These are phyloP conservation scores for Sympetrum striolatum DNA, from an alignment of 2,888 invertebrate genomes.

Conservation along the genomic window DNA sequence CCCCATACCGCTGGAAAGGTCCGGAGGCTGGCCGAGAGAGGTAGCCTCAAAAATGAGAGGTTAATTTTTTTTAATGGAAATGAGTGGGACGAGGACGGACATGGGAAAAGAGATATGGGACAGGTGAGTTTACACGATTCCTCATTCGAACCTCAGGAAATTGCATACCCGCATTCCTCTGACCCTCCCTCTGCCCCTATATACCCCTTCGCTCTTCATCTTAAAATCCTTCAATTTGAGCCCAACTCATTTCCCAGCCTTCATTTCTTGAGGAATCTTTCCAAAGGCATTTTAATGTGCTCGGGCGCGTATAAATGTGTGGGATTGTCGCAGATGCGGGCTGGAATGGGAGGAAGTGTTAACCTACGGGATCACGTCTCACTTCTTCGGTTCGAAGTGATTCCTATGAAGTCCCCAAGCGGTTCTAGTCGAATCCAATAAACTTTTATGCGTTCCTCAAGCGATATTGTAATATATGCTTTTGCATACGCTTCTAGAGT, in stretches of 20 bases:
- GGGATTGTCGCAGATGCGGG: too few species aligned
- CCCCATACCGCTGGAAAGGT: neutral
- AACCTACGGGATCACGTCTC: too few species aligned
- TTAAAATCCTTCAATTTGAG: neutral
- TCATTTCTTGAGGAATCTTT: neutral
- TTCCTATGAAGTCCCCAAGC: too few species aligned
- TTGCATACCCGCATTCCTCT: neutral
- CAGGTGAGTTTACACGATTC: neutral
- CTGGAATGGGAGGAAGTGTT: too few species aligned
- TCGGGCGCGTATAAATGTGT: too few species aligned
- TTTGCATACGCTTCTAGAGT: too few species aligned
- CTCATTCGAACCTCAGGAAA: neutral
- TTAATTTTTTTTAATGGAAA: neutral
- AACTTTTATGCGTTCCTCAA: too few species aligned
- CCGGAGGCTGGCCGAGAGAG: neutral
- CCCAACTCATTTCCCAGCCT: constrained; percentile 1
- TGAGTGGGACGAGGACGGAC: neutral
- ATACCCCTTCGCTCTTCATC: neutral
- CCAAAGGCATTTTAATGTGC: too few species aligned
- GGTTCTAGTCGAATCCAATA: too few species aligned
- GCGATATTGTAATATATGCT: too few species aligned
- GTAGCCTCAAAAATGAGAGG: neutral
- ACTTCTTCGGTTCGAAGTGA: too few species aligned
- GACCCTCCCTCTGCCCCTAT: neutral
- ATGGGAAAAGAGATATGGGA: neutral